Evolutionary conservation across 2,797 vertebrate genomes (phyloP), one percentile per base, ranked within the genome.

Genomic region (Myotis planiceps): DNA sequence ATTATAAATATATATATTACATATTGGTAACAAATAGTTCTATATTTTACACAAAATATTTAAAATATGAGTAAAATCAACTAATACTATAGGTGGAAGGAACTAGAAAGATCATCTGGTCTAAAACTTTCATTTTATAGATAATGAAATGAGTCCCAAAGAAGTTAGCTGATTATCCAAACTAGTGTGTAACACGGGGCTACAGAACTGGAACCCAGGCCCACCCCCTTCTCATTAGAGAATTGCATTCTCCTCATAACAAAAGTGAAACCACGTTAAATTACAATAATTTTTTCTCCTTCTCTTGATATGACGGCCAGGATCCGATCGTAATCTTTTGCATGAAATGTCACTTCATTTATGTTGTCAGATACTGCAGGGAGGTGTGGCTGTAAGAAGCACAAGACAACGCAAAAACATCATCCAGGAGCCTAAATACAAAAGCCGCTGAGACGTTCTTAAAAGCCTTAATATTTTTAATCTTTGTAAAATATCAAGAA

Each of bases 331-430:
- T 99, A 99, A 53, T 99, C 99, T 94, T 98, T 98, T 15, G 94
- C 0, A 18, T 99, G 99, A 98, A 99, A 99, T 23, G 98, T 98
- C 9, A 97, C 99, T 97, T 99, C 98, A 55, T 99, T 99, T 94
- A 99, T 98, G 88, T 99, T 99, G 97, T 99, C 99, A 74, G 99
- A 99, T 86, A 99, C 96, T 29, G 99, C 99, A 88, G 98, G 99
- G 32, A 99, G 98, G 97, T 99, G 99, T 0, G 98, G 97, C 99
- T 99, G 92, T 21, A 98, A 98, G 42, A 90, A 79, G 71, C 42
- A 97, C 3, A 65, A 83, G 55, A 68, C 47, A 96, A 47, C 74
- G 37, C 3, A 29, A 60, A 76, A 71, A 68, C 23, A 15, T 93
- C 63, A 84, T 0, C 76, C n/a, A 1, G 0, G 3, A 71, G 45